phyloP scores from a whole-genome alignment of 2,888 invertebrate species.

The Hybos culiciformis region DNA sequence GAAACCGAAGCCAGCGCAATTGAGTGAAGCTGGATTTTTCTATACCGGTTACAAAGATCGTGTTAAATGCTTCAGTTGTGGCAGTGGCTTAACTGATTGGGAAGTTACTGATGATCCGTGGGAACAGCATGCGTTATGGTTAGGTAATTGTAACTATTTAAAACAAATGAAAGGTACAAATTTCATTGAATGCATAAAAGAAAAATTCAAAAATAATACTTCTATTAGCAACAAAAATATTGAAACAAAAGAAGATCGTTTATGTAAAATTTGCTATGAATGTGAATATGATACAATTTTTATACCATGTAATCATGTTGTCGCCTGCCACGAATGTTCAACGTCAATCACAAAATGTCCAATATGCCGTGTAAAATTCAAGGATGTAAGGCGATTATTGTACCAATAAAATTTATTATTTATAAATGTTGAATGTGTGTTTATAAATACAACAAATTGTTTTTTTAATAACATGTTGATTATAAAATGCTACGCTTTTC shows the following conservation, averaged over 20 bases:
- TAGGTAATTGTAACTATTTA: constrained; percentile 73
- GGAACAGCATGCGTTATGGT: constrained; percentile 91
- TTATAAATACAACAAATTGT: too few species aligned
- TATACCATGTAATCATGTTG: constrained; percentile 91
- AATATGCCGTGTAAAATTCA: constrained; percentile 65
- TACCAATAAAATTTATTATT: constrained; percentile 33
- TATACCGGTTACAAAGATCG: constrained; percentile 81
- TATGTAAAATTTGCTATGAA: constrained; percentile 87
- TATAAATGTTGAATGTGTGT: too few species aligned
- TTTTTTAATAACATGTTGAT: too few species aligned
- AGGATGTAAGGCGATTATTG: constrained; percentile 39
- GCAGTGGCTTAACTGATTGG: constrained; percentile 90
- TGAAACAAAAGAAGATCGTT: constrained; percentile 47
- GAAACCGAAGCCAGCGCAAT: constrained; percentile 62
- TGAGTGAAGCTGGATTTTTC: constrained; percentile 85
- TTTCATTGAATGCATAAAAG: constrained; percentile 45
- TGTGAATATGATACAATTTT: constrained; percentile 82
- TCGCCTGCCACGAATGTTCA: constrained; percentile 84
- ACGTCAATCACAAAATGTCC: constrained; percentile 75
- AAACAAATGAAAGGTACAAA: constrained; percentile 64
- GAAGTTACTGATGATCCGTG: constrained; percentile 82
- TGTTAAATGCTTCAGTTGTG: constrained; percentile 86
- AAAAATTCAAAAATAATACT: constrained; percentile 19
- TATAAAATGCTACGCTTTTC: too few species aligned
- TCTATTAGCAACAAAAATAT: too few species aligned